A percentile compares a stretch with the other conserved stretches of the same genome.
Evolutionary conservation across 2,888 invertebrate genomes (phyloP).

Genomic region (Elmis aenea): DNA sequence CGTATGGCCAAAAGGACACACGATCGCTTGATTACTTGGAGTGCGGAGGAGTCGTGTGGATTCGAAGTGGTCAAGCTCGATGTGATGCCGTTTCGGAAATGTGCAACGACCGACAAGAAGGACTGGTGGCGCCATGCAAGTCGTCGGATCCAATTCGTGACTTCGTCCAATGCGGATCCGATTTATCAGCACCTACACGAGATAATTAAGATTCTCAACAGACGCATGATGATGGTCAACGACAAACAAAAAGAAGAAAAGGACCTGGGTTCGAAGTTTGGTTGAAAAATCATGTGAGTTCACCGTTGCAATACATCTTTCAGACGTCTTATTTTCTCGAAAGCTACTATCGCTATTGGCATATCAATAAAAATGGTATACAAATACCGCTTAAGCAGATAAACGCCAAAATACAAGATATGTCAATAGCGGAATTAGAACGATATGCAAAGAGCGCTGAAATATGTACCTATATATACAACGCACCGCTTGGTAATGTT

Average conservation of each 20-base stretch:
- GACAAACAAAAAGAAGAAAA: conserved; percentile 7
- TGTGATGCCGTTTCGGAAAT: conserved; percentile 8
- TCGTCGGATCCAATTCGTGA: conserved; percentile 10
- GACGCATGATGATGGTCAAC: conserved; percentile 7
- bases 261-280: too few species aligned
- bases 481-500: too few species aligned
- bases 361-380: too few species aligned
- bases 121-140: conserved; percentile 9
- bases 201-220: conserved; percentile 3
- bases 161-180: conserved; percentile 12
- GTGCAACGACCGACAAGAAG: conserved; percentile 4
- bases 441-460: too few species aligned
- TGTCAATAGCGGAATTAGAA: too few species aligned
- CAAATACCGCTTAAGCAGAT: too few species aligned
- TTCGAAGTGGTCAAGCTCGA: conserved; percentile 13
- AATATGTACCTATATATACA: too few species aligned
- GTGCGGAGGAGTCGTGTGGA: conserved; percentile 8
- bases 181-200: conserved; percentile 7
- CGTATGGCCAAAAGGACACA: conserved; percentile 12
- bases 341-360: too few species aligned
- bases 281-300: too few species aligned
- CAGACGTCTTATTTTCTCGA: too few species aligned
- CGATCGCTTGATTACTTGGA: conserved; percentile 9
- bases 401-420: too few species aligned
- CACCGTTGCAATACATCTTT: too few species aligned